Base-by-base conservation (phyloP, 1,140 invertebrate genomes). In the Catajapyx aquilonaris region DNA sequence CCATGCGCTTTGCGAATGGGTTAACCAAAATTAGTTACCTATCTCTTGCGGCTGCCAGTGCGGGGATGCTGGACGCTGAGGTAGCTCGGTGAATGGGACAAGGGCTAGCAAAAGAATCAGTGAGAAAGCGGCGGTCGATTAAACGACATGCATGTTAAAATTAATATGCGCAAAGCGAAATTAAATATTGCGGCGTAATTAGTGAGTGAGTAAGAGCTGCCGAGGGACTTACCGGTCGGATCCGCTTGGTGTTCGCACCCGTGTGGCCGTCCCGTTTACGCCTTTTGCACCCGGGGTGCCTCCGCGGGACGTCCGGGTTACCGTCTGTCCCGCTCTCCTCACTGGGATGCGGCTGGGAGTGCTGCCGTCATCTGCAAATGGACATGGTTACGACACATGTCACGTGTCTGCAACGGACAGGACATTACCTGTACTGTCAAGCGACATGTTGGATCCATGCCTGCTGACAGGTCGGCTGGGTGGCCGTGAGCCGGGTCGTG, bases 381-480 rank as follows among this genome's bases (percentile, higher is more conserved):
- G 40, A 28, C 13, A 9, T 9, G 13, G 23, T 39, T 11, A 10
- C 16, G 9, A 32, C 5, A 17, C 10, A 28, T 5, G 21, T 13
- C 1, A 41, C 9, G 10, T 2, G 5, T 21, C 17, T 20, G 23
- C 13, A 5, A 31, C 16, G 31, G 15, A 15, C 20, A 30, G 18
- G 16, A 10, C 15, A 9, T 55, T 59, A 84, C 80, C 77, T 51
- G 78, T 81, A 52, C 80, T 84, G 52, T 91, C 84, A 38, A 91
- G 61, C 16, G 84, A 88, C 32, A 87, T 68, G 48, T 84, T 87
- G 21, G 88, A 94, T 41, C 85, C 86, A 51, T 90, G 81, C 50
- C 87, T 72, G 51, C 86, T 91, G 16, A 85, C 80, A 46, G 86
- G 84, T 55, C 87, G 86, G 22, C 80, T 81, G 31, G 78, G 75